Evolutionary conservation across 2,797 vertebrate species (phyloP), one percentile per base, ranked within the genome.

Genomic region (Peromyscus melanophrys): DNA sequence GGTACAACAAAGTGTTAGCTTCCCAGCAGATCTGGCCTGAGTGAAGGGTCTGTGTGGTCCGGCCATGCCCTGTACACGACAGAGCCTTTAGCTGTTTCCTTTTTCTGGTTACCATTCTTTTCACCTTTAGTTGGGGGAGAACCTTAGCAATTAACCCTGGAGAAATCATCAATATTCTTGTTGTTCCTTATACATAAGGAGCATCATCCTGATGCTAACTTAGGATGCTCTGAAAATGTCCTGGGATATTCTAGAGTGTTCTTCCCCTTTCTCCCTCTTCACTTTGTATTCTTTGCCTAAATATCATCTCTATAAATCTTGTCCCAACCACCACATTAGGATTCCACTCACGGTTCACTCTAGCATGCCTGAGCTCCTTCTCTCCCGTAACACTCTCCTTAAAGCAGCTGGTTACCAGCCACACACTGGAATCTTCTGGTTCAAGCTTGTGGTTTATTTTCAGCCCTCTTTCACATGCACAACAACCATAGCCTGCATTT

Each of bases 21-120:
- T 95, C 97, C 95, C 21, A 25, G 71, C 73, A 92, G 69, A 96
- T 65, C 57, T 16, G 21, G 65, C 29, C 69, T 57, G 3, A 13
- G 55, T 23, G 10, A 61, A n/a, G 34, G 25, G 37, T 37, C 37
- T 17, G 4, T 19, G 21, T 34, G 43, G 63, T 19, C 27, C 0
- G 29, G 61, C 49, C 37, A 37, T 57, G 9, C 3, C 59, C 55
- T n/a, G 2, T 5, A 4, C 3, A 63, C 1, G 4, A 4, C 3
- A 9, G 2, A 23, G 21, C 59, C 57, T 11, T n/a, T 13, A 25
- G 13, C 27, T 6, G 1, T 19, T 43, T 49, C 65, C 43, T 43
- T 37, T 37, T 52, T 27, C 0, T 3, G 29, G 8, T 11, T 12
- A 13, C 57, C 1, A 0, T 59, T 31, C 16, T n/a, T n/a, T 55